Base-by-base conservation (phyloP, 2,797 vertebrate species). In the Cirrhinus mrigala region DNA sequence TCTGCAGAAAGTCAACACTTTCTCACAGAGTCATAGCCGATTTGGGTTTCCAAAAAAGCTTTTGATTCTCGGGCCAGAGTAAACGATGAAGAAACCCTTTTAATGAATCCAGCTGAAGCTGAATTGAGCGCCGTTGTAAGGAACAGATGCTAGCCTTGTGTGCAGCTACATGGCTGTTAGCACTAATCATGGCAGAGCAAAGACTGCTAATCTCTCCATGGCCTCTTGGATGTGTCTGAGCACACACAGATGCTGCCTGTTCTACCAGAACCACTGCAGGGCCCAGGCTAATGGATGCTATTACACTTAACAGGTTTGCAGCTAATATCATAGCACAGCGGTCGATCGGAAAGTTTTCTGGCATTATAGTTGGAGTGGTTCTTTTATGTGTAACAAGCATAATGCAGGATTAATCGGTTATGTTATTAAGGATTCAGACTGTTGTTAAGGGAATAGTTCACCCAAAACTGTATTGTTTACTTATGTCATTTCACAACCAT, bases 121-220 rank as follows among this genome's bases (percentile, higher is more conserved):
- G 76, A 79, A 62, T 85, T 24, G 77, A 85, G 54, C 16, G 37
- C 18, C 64, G n/a, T 48, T 68, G 86, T 84, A 64, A 80, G 48
- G 71, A 79, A 80, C 86, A 84, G 86, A 87, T 87, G 76, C 86
- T 79, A 29, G 54, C 69, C 58, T 74, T 75, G 76, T 83, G 86
- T 66, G 79, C 70, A 68, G 10, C 54, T 73, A 46, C 77, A 50
- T 85, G 76, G 56, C 76, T 58, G 82, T 81, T 84, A 81, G 83
- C 71, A 62, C 73, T 87, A 84, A 87, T 87, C 82, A 84, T 56
- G 7, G 58, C 75, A 81, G 82, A 87, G 77, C 66, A 74, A 48
- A 75, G 69, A 74, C 40, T 80, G 66, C 77, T 64, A 85, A 85
- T 80, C 83, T 73, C 76, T 80, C 50, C 37, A 37, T 3, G 50